Conservation (phyloP, 2,888 invertebrate species). For the Mantis religiosa region DNA sequence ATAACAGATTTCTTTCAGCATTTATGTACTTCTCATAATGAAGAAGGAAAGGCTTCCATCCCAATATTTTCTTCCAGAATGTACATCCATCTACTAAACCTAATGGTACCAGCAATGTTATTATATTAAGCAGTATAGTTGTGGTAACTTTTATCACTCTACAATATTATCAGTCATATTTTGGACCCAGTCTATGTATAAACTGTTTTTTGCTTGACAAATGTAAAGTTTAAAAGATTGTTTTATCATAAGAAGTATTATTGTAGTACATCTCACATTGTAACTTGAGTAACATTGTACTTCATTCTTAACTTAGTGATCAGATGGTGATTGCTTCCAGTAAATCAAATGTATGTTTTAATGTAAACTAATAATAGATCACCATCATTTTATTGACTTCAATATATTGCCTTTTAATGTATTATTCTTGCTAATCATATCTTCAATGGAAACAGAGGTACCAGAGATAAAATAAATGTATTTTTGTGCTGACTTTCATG, state of each 20-base stretch:
- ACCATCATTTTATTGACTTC: neutral
- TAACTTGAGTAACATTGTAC: too few relatives aligned
- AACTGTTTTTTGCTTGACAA: neutral
- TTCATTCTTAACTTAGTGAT: neutral
- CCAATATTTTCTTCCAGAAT: neutral
- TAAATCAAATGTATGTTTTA: neutral
- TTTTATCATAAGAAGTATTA: neutral
- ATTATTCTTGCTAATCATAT: constrained; percentile 1
- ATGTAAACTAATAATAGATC: neutral
- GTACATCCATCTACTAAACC: neutral
- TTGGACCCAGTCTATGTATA: neutral
- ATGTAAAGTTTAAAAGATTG: neutral
- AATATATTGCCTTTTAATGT: neutral
- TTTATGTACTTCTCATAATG: too few relatives aligned
- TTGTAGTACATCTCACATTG: neutral
- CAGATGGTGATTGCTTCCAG: neutral
- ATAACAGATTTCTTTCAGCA: neutral
- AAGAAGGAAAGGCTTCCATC: too few relatives aligned
- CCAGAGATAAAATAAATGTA: constrained; percentile 1
- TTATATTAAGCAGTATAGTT: neutral
- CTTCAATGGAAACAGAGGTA: neutral
- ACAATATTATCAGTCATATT: neutral
- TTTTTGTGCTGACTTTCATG: constrained; percentile 4
- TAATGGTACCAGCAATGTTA: neutral
- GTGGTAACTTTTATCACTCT: neutral